Percentiles rank a stretch among this genome's conserved stretches.
Evolutionary conservation across 1,140 invertebrate genomes (phyloP).

Genomic region (Samia ricini): DNA sequence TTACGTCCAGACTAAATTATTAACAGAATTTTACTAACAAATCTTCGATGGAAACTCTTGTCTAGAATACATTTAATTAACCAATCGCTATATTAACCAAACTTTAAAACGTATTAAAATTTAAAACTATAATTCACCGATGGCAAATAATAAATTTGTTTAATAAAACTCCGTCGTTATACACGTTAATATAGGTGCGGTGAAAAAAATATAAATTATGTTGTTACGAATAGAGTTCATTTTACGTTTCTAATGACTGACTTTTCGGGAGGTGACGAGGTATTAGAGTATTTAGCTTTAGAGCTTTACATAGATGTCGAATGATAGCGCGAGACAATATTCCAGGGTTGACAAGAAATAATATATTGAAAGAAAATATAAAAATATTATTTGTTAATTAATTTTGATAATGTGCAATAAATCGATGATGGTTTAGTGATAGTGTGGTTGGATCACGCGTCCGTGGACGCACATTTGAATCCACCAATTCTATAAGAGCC

Average conservation of each 20-base stretch:
- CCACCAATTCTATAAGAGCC: too few relatives aligned
- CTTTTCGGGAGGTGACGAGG: constrained; percentile 34
- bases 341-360: constrained; percentile 27
- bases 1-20: neutral
- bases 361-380: too few relatives aligned
- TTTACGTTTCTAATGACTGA: constrained; percentile 2
- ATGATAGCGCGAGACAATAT: constrained; percentile 36
- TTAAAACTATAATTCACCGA: neutral
- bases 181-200: neutral
- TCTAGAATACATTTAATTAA: neutral
- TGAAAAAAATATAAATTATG: neutral
- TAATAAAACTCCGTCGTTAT: neutral
- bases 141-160: constrained; percentile 5
- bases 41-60: neutral
- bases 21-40: neutral
- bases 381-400: too few relatives aligned
- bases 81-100: neutral
- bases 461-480: too few relatives aligned
- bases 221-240: neutral
- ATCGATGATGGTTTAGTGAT: too few relatives aligned
- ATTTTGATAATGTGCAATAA: too few relatives aligned
- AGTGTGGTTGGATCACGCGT: too few relatives aligned
- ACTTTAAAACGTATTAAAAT: neutral
- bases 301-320: constrained; percentile 29
- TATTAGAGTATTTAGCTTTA: constrained; percentile 34